These are phyloP conservation scores for Euplagia quadripunctaria DNA, from an alignment of 2,888 invertebrate genomes.

Conservation along the genomic window DNA sequence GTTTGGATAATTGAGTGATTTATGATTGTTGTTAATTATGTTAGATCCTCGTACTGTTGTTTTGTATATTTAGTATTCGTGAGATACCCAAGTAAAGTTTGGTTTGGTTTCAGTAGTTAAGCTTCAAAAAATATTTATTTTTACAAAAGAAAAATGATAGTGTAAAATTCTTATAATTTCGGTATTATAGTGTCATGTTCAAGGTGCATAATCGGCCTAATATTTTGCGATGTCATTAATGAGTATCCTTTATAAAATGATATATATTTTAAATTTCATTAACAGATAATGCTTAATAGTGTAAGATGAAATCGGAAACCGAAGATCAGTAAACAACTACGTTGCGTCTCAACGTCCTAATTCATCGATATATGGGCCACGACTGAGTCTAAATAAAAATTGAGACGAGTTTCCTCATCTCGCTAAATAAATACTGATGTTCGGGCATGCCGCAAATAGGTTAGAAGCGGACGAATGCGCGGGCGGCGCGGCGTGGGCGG, in stretches of 20 bases:
- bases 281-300: slow-evolving; percentile 25
- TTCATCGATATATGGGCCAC: slow-evolving; percentile 79
- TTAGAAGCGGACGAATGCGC: slow-evolving; percentile 63
- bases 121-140: neutral
- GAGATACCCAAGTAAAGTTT: neutral
- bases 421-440: slow-evolving; percentile 84
- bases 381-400: slow-evolving; percentile 79
- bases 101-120: neutral
- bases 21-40: neutral
- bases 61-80: neutral
- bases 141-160: neutral
- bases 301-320: slow-evolving; percentile 58
- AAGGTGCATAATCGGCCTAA: neutral
- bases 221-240: neutral
- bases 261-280: slow-evolving; percentile 12
- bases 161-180: neutral
- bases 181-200: neutral
- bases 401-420: slow-evolving; percentile 83
- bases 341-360: slow-evolving; percentile 65
- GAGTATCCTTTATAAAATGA: slow-evolving; percentile 14
- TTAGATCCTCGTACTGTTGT: neutral
- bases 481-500: slow-evolving; percentile 61
- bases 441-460: slow-evolving; percentile 85
- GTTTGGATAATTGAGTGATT: neutral
- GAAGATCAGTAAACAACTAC: slow-evolving; percentile 49